Evolutionary conservation across 2,888 invertebrate species (phyloP), one percentile per base, ranked within the genome.

Genomic region (Dorcus parallelipipedus): DNA sequence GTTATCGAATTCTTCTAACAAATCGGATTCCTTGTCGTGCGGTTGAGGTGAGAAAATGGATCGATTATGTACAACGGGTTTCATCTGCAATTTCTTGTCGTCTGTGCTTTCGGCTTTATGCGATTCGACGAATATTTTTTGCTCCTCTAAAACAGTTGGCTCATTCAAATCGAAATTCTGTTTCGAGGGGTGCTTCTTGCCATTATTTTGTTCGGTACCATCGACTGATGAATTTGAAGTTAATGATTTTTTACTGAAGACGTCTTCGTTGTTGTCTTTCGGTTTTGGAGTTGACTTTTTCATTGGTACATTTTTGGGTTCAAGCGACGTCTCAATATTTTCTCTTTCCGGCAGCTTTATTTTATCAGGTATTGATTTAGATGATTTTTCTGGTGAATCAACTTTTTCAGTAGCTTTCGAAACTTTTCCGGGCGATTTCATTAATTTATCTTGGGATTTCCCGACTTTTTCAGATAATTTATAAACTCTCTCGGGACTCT

Each of bases 11-110:
- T 83, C 86, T 66, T 87, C 86, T 47, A 84, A 82, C 1, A 83
- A 79, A 62, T 82, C 87, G 20, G 83, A 81, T 58, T 83, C 82
- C 68, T 82, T 80, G 38, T 75, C 73, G 10, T 84, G 85, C 40
- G 85, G 83, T 62, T 87, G 88, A 3, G 90, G 89, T 1, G 89
- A 89, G 75, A 89, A 89, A 73, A 89, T 86, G 0, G 88, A 86
- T 53, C 86, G 81, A 68, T 82, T 85, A 9, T 83, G 79, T 40
- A 45, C 33, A 23, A 40, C 40, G n/a, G 33, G n/a, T 39, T 56
- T 56, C 41, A 23, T 41, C 42, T 49, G 49, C 20, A 45, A 3
- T 40, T 52, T 52, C 38, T 51, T 50, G 10, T 56, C 56, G 14
- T 56, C 56, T 3, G 45, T 17, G 20, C 45, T 17, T 17, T 45